Conservation (phyloP, 2,113 vertebrate species). For the Sinocyclocheilus rhinocerous region DNA sequence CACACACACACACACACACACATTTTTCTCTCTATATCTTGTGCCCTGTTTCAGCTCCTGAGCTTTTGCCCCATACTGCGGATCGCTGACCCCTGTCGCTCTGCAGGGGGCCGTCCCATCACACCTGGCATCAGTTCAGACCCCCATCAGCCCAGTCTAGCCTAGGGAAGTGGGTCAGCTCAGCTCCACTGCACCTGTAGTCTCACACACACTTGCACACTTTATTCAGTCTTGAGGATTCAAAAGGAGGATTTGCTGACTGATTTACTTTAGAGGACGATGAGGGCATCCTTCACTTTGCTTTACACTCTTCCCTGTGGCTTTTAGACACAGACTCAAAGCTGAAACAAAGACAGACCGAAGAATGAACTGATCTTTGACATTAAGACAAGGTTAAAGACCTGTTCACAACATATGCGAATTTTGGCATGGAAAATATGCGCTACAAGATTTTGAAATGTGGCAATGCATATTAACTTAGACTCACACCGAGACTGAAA, state of each 20-base stretch:
- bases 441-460: background rate
- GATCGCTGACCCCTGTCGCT: background rate
- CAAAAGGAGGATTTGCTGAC: slow-evolving; percentile 55
- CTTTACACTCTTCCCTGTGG: slow-evolving; percentile 40
- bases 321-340: slow-evolving; percentile 32
- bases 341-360: slow-evolving; percentile 5
- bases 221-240: slow-evolving; percentile 39
- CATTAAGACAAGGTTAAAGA: slow-evolving; percentile 11
- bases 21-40: too few species aligned
- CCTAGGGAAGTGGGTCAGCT: slow-evolving; percentile 32
- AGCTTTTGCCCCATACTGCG: too few species aligned
- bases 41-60: too few species aligned
- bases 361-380: background rate
- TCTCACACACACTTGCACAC: slow-evolving; percentile 2
- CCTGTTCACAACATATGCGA: background rate
- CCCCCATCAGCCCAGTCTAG: slow-evolving; percentile 2
- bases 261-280: slow-evolving; percentile 55
- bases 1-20: slow-evolving; percentile 12
- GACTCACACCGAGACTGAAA: background rate
- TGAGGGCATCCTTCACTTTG: slow-evolving; percentile 45
- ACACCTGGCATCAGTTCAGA: slow-evolving; percentile 39
- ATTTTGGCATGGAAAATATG: background rate
- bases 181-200: slow-evolving; percentile 43
- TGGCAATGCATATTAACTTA: background rate
- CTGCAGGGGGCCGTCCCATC: slow-evolving; percentile 41